Evolutionary conservation across 2,888 invertebrate genomes (phyloP), one percentile per base, ranked within the genome.

Genomic region (Sycophila texana): DNA sequence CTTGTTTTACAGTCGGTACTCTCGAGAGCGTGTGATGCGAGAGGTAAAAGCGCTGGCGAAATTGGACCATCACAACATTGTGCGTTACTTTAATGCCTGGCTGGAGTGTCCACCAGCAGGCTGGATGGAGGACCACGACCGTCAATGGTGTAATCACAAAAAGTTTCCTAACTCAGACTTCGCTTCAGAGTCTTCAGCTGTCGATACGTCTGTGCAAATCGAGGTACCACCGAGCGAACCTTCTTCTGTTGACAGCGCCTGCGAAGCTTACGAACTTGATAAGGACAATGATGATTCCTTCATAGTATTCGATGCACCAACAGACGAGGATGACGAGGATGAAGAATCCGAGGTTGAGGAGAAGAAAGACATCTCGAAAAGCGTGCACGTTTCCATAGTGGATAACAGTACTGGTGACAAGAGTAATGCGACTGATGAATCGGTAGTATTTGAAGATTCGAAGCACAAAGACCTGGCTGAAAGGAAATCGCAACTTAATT

Each of bases 11-110:
- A 97, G 97, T 85, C 93, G 94, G 84, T 94, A 94, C 76, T 95
- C 96, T 2, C 93, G 96, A 73, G 96, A 97, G 81, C 94, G 96
- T 18, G 98, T 99, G 0, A 93, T 98, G 92, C 94, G 99, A 58
- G 99, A 99, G 91, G 99, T 99, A 0, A 95, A 96, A 82, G 98
- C 98, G 0, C 91, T 99, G 58, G 99, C 99, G 0, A 97, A 96
- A 90, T 92, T 99, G 77, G 98, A 99, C 83, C 99, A 99, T 91
- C 94, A 94, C 63, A 96, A 98, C 89, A 99, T 99, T 84, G 99
- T 99, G 72, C 93, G 99, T 1, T 99, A 98, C 91, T 97, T 96
- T 91, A 96, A 98, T 92, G 96, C 98, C 0, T 99, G 99, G 99
- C 92, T 97, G 0, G 99, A 99, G 91, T 94, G 94, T 79, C 98